These are phyloP conservation scores for Muntiacus reevesi DNA, from an alignment of 2,113 vertebrate species.

Conservation along the genomic window DNA sequence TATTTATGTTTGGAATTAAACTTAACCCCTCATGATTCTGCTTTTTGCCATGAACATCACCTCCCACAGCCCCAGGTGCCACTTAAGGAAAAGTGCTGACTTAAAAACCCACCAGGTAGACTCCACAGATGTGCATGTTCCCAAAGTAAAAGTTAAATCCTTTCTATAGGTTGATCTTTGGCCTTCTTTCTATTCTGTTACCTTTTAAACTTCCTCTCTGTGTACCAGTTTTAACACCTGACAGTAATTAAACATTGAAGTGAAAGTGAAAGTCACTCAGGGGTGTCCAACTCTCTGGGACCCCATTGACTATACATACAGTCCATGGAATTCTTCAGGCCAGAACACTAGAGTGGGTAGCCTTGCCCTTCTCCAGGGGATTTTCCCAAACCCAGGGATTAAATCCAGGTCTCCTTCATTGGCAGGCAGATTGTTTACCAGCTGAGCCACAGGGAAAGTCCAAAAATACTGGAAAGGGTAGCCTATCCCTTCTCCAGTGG, in stretches of 20 bases:
- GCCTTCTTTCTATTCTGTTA: background rate
- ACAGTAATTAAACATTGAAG: background rate
- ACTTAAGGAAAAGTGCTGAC: background rate
- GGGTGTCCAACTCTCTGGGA: background rate
- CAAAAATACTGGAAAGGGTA: background rate
- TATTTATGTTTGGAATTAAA: background rate
- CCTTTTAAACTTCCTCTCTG: background rate
- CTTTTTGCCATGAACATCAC: background rate
- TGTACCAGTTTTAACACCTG: background rate
- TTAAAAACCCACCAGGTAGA: background rate
- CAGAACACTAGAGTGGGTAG: background rate
- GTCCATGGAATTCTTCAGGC: background rate
- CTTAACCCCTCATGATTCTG: background rate
- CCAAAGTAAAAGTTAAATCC: background rate
- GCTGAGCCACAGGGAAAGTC: background rate
- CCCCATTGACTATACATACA: background rate
- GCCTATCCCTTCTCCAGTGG: background rate
- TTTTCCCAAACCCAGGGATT: background rate
- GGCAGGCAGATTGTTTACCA: background rate
- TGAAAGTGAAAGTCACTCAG: background rate
- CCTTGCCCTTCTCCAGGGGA: background rate
- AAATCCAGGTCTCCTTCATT: fast-evolving
- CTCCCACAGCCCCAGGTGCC: background rate
- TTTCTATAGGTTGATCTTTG: background rate
- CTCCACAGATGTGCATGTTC: background rate